Evolutionary conservation across 2,888 invertebrate genomes (phyloP), one percentile per base, ranked within the genome.

Genomic region (Ophioninae sp.): DNA sequence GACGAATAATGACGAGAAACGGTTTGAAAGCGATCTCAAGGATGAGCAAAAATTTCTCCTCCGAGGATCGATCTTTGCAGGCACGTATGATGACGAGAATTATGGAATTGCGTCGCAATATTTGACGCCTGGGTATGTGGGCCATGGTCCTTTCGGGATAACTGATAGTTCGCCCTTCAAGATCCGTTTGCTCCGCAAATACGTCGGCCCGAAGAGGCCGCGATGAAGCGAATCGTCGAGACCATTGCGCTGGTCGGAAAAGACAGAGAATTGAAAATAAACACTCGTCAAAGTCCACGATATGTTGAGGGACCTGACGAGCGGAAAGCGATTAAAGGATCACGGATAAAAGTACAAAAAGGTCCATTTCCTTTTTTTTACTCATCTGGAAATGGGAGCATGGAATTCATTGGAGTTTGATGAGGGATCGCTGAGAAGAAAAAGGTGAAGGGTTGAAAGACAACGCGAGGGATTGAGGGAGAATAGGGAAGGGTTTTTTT

Each of bases 81-180:
- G 13, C 51, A 17, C 17, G 51, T 51, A 51, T 51, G 51, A 51
- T 17, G 51, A 17, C 51, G 17, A 41, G 51, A 17, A 13, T 17
- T 13, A 51, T 51, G 51, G 30, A 51, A 63, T 44, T 51, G 51
- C 56, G 80, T 82, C 79, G 75, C 69, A 86, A 86, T 86, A 84
- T 86, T 85, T 86, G 85, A 84, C 71, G 68, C 59, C 74, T 58
- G 76, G 69, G 76, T 65, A 85, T 85, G 84, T 86, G 80, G 86
- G 86, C 86, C 86, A 85, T 77, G 86, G 86, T 84, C 81, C 68
- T 64, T 71, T 10, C 30, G 22, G 10, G 8, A 22, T n/a, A 7
- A 2, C 13, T 20, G 39, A 23, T 30, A n/a, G 17, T 9, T 59
- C 51, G 67, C 68, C 68, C 77, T 77, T 51, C 69, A n/a, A 20